phyloP scores from a whole-genome alignment of 2,797 vertebrate genomes.

The Dermochelys coriacea region DNA sequence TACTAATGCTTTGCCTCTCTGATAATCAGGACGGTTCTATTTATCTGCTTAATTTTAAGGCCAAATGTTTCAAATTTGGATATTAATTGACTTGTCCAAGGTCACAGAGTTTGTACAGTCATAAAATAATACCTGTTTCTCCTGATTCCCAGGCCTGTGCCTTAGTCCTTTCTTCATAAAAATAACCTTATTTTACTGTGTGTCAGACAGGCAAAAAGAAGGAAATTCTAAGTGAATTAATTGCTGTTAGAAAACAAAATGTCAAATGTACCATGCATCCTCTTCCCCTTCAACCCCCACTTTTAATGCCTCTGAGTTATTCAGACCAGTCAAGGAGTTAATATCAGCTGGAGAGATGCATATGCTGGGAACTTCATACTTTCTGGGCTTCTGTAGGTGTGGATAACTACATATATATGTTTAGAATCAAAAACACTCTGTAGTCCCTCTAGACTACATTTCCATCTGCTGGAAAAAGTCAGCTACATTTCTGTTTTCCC shows the following conservation, averaged over 20 bases:
- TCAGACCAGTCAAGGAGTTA: conserved; percentile 15
- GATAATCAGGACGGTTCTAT: background rate
- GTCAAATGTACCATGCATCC: too few species aligned
- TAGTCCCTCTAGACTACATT: too few species aligned
- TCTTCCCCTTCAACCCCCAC: too few species aligned
- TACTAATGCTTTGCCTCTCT: background rate
- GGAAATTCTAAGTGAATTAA: too few species aligned
- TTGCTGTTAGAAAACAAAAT: too few species aligned
- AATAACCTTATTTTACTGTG: background rate
- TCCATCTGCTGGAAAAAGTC: too few species aligned
- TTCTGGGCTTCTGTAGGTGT: too few species aligned
- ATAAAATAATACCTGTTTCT: background rate
- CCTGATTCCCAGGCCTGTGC: background rate
- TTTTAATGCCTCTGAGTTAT: background rate
- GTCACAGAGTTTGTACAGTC: background rate
- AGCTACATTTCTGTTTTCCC: too few species aligned
- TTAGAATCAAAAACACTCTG: too few species aligned
- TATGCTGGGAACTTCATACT: too few species aligned
- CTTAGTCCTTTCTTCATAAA: conserved; percentile 18
- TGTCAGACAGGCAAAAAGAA: too few species aligned
- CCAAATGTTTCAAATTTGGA: conserved; percentile 3
- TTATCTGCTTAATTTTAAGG: background rate
- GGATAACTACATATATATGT: too few species aligned
- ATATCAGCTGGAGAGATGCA: background rate
- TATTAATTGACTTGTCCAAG: background rate